A percentile compares a stretch with the other conserved stretches of the same genome.
These are phyloP conservation scores for Triplophysa yarkandensis DNA, from an alignment of 2,797 vertebrate genomes.

Conservation along the genomic window DNA sequence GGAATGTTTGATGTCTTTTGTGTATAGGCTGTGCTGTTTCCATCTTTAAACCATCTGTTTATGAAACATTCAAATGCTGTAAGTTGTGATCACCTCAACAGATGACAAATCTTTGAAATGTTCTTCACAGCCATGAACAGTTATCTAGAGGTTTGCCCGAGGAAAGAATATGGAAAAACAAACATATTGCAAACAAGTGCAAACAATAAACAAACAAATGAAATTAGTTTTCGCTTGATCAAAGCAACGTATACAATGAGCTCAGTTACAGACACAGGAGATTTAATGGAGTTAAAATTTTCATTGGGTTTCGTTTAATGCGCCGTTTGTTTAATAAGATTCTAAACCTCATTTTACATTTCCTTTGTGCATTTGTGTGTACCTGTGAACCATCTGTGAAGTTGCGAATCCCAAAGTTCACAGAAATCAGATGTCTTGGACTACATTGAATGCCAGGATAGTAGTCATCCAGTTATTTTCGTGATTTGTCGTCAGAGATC, in stretches of 20 bases:
- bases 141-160: background rate
- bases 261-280: background rate
- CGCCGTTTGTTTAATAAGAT: no score
- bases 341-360: no score
- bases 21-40: background rate
- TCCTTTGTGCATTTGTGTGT: no score
- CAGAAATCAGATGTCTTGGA: no score
- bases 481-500: no score
- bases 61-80: background rate
- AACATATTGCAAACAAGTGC: background rate
- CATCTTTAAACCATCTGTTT: conserved; percentile 17
- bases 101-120: background rate
- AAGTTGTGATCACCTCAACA: background rate
- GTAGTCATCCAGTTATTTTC: no score
- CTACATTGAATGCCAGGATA: no score
- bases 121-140: background rate
- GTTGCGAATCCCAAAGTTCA: no score
- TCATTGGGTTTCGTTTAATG: no score
- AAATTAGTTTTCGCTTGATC: background rate
- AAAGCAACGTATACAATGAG: background rate
- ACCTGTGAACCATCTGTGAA: no score
- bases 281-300: no score
- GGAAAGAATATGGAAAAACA: background rate
- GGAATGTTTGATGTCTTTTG: conserved; percentile 7
- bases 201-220: background rate